Percentiles rank a stretch among this genome's conserved stretches.
phyloP scores from a whole-genome alignment of 2,113 vertebrate genomes.

The Cavia porcellus region DNA sequence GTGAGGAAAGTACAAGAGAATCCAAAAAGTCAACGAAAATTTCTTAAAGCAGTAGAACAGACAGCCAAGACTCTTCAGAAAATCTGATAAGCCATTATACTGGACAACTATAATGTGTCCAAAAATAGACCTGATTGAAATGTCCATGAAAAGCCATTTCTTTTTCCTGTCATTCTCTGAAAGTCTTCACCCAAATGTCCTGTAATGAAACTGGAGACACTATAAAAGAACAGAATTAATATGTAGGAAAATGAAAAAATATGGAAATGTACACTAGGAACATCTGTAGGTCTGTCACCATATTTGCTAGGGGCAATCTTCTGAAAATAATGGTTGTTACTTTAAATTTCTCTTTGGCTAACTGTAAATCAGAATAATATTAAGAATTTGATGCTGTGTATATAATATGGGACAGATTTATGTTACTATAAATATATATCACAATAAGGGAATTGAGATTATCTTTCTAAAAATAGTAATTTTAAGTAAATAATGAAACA shows the following conservation, averaged over 20 bases:
- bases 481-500: neutral
- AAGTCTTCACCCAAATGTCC: neutral
- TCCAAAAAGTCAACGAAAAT: neutral
- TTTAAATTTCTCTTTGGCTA: neutral
- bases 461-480: neutral
- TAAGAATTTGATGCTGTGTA: neutral
- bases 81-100: neutral
- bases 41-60: neutral
- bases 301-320: neutral
- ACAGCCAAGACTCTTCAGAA: neutral
- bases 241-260: neutral
- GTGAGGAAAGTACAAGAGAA: neutral
- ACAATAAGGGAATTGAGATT: neutral
- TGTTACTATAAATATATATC: neutral
- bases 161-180: fast-evolving
- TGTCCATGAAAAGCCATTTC: neutral
- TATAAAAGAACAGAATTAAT: neutral
- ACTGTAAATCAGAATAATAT: neutral
- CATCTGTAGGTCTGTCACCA: neutral
- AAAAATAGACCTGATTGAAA: neutral
- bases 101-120: neutral
- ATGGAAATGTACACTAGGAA: neutral
- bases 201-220: neutral
- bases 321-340: neutral
- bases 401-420: neutral